Evolutionary conservation across 2,888 invertebrate species (phyloP).

Genomic region (Melinopterus prodromus): DNA sequence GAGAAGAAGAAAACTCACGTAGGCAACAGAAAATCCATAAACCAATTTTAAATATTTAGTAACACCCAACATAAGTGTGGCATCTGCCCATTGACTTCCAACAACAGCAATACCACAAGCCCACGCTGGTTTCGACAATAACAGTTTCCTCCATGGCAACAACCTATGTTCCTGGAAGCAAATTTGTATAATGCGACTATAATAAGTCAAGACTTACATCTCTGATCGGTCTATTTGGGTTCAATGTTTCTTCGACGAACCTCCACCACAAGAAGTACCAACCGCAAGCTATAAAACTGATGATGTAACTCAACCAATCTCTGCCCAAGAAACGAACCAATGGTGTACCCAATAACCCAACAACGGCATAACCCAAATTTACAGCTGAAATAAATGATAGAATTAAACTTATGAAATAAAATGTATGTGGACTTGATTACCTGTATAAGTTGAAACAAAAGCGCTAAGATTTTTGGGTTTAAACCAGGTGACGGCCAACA

Average conservation of each 20-base stretch:
- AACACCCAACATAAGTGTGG: conserved; percentile 66
- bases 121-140: conserved; percentile 67
- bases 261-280: conserved; percentile 67
- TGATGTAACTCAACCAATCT: conserved; percentile 65
- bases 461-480: conserved; percentile 65
- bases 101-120: conserved; percentile 67
- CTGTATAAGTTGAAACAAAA: conserved; percentile 66
- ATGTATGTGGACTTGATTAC: conserved; percentile 50
- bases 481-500: conserved; percentile 68
- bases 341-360: conserved; percentile 64
- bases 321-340: conserved; percentile 63
- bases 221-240: conserved; percentile 59
- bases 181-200: background rate
- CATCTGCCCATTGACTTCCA: conserved; percentile 69
- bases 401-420: background rate
- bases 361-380: conserved; percentile 65
- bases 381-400: conserved; percentile 59
- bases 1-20: conserved; percentile 56
- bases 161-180: conserved; percentile 56
- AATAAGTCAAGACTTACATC: conserved; percentile 51
- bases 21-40: conserved; percentile 67
- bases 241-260: conserved; percentile 65
- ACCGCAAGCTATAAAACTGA: conserved; percentile 60
- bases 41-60: conserved; percentile 68
- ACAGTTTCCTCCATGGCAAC: conserved; percentile 64